Conservation (phyloP, 2,888 invertebrate species). For the Tanytarsus gracilentus region DNA sequence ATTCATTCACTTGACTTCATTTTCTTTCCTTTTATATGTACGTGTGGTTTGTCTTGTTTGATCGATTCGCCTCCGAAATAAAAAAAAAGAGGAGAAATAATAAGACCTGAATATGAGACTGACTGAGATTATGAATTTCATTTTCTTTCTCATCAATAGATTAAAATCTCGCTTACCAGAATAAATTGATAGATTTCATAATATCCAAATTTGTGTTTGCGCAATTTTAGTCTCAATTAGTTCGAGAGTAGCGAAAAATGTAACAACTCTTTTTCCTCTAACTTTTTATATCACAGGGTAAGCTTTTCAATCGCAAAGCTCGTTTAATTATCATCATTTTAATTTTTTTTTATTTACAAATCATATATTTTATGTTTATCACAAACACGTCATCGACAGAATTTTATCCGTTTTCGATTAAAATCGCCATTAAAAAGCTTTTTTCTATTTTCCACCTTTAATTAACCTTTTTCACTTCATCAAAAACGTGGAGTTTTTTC, state of each 20-base stretch:
- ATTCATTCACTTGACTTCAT: no score
- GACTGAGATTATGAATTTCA: constrained; percentile 25
- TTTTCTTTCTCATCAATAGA: constrained; percentile 7
- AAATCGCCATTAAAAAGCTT: background rate
- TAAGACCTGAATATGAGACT: background rate
- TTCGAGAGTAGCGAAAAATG: no score
- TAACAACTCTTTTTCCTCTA: background rate
- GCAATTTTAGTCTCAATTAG: background rate
- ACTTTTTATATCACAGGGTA: background rate
- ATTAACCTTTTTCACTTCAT: background rate
- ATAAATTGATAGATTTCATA: constrained; percentile 25
- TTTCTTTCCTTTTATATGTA: no score
- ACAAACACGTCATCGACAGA: background rate
- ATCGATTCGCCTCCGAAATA: constrained; percentile 4
- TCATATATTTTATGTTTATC: background rate
- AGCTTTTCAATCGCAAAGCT: constrained; percentile 13
- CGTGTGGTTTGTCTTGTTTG: constrained; percentile 27
- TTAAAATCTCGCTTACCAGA: constrained; percentile 17
- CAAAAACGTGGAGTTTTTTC: background rate
- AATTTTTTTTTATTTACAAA: background rate
- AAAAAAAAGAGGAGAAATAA: background rate
- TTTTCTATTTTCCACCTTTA: background rate
- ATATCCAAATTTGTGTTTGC: constrained; percentile 11
- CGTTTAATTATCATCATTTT: background rate
- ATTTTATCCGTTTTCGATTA: constrained; percentile 5